These are phyloP conservation scores for Brachionus rotundiformis DNA, from an alignment of 1,140 invertebrate species.

Conservation along the genomic window DNA sequence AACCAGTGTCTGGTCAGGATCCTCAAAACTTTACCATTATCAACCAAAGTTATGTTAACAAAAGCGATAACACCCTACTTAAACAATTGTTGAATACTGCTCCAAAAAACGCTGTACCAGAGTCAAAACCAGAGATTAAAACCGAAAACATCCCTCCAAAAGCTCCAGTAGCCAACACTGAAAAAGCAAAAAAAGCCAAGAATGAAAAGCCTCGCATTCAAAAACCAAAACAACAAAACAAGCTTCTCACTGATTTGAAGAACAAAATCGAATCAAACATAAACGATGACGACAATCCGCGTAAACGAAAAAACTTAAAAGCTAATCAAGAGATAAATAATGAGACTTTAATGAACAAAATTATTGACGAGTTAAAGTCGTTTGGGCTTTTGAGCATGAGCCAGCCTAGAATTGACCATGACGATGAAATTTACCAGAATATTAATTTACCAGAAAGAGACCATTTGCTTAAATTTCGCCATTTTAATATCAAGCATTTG, in stretches of 20 bases:
- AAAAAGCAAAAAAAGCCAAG: background rate
- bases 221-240: constrained; percentile 13
- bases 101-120: constrained; percentile 17
- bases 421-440: constrained; percentile 3
- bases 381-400: background rate
- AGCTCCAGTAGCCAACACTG: background rate
- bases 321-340: background rate
- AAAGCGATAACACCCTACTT: constrained; percentile 34
- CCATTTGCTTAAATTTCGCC: constrained; percentile 21
- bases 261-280: constrained; percentile 29
- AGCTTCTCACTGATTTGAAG: background rate
- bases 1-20: background rate
- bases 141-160: background rate
- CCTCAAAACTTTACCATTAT: background rate
- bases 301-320: constrained; percentile 5
- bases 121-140: background rate
- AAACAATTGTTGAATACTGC: constrained; percentile 41
- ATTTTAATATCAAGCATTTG: background rate
- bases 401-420: background rate
- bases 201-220: background rate
- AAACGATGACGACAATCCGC: constrained; percentile 1
- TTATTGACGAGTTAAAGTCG: background rate
- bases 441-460: background rate
- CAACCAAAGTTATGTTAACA: background rate
- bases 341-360: background rate